These are phyloP conservation scores for Ametastegia equiseti DNA, from an alignment of 2,888 invertebrate genomes.

Conservation along the genomic window DNA sequence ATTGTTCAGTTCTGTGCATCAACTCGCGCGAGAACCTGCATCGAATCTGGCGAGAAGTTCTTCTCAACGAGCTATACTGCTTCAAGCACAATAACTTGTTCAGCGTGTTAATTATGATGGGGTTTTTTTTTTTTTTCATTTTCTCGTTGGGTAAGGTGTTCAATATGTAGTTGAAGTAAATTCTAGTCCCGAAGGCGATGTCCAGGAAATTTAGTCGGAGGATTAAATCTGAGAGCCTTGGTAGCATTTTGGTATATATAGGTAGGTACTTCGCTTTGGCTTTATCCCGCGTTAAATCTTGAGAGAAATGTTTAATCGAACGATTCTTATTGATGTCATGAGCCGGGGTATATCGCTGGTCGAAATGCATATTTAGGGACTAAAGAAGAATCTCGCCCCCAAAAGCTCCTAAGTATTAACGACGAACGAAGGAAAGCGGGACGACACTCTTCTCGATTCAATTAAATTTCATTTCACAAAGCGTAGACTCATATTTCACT, in stretches of 20 bases:
- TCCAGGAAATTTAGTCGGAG: neutral
- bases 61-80: neutral
- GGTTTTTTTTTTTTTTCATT: conserved; percentile 34
- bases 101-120: conserved; percentile 32
- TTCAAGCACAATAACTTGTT: conserved; percentile 26
- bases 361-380: neutral
- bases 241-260: too few species aligned
- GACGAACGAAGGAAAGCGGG: neutral
- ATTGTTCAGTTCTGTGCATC: conserved; percentile 7
- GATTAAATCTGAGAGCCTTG: neutral
- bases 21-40: neutral
- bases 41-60: conserved; percentile 4
- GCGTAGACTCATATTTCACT: conserved; percentile 71
- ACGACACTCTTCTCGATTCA: conserved; percentile 61
- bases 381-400: neutral
- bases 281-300: neutral
- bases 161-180: neutral
- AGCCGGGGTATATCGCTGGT: neutral
- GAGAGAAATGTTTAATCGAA: neutral
- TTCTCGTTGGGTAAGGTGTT: neutral
- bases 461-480: conserved; percentile 70
- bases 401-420: neutral
- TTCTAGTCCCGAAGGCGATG: neutral
- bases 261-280: neutral
- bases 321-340: neutral